A percentile compares a stretch with the other conserved stretches of the same genome.
These are phyloP conservation scores for Orthosia incerta DNA, from an alignment of 2,888 invertebrate species.

Conservation along the genomic window DNA sequence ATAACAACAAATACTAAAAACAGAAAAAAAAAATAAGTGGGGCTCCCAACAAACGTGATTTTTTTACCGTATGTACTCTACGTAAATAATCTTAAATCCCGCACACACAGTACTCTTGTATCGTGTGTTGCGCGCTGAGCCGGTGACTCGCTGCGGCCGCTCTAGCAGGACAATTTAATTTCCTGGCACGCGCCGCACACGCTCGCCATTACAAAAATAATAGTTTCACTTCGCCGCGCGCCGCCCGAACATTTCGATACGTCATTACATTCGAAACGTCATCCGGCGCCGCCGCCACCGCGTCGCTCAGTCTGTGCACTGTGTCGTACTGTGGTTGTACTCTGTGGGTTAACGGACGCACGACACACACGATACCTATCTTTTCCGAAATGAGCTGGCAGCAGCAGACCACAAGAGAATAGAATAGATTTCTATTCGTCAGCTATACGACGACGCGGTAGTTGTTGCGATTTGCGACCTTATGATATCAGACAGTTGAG, in stretches of 20 bases:
- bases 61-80: too few relatives aligned
- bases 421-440: neutral
- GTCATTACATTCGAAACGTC: conserved; percentile 37
- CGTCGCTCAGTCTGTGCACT: neutral
- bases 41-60: too few relatives aligned
- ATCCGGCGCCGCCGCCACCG: neutral
- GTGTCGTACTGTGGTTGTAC: too few relatives aligned
- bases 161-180: conserved; percentile 47
- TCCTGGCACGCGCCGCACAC: conserved; percentile 38
- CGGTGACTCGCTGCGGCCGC: neutral
- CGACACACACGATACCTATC: neutral
- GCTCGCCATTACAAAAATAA: conserved; percentile 18
- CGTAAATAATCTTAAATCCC: too few relatives aligned
- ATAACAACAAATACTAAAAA: too few relatives aligned
- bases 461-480: neutral
- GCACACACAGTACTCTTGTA: too few relatives aligned
- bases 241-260: conserved; percentile 8
- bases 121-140: neutral
- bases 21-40: too few relatives aligned
- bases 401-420: neutral
- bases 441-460: neutral
- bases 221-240: conserved; percentile 4
- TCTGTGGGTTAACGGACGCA: neutral
- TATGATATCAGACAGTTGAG: neutral
- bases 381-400: neutral